These are phyloP conservation scores for Pelmatolapia mariae DNA, from an alignment of 2,113 vertebrate species.

Conservation along the genomic window DNA sequence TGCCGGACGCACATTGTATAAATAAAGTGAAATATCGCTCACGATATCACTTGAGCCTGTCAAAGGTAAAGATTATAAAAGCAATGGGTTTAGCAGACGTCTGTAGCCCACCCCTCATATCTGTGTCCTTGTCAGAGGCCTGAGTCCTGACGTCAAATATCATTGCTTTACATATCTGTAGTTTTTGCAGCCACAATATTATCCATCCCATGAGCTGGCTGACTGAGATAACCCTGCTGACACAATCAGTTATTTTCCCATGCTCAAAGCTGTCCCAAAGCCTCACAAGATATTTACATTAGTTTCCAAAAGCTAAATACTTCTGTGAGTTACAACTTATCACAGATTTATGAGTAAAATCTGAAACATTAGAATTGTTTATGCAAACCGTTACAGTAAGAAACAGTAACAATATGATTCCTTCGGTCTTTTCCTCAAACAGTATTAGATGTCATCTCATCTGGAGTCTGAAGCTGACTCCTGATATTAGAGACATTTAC, in stretches of 20 bases:
- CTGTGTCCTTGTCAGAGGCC: not conserved
- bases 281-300: not conserved
- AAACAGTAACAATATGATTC: not conserved
- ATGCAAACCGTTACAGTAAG: not conserved
- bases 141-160: not conserved
- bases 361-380: not conserved
- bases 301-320: not conserved
- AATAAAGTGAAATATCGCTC: not conserved
- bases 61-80: not conserved
- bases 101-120: not conserved
- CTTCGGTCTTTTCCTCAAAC: not conserved
- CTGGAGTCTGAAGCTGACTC: not conserved
- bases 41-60: not conserved
- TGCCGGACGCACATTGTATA: not conserved
- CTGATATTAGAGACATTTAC: not conserved
- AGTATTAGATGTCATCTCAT: not conserved
- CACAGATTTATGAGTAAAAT: not conserved
- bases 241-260: not conserved
- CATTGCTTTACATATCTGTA: not conserved
- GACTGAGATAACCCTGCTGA: not conserved
- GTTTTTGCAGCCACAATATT: not conserved
- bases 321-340: not conserved
- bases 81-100: not conserved
- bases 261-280: not conserved
- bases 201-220: not conserved